These are phyloP conservation scores for Halcyon chelicuti DNA, from an alignment of 2,797 vertebrate species.

Conservation along the genomic window DNA sequence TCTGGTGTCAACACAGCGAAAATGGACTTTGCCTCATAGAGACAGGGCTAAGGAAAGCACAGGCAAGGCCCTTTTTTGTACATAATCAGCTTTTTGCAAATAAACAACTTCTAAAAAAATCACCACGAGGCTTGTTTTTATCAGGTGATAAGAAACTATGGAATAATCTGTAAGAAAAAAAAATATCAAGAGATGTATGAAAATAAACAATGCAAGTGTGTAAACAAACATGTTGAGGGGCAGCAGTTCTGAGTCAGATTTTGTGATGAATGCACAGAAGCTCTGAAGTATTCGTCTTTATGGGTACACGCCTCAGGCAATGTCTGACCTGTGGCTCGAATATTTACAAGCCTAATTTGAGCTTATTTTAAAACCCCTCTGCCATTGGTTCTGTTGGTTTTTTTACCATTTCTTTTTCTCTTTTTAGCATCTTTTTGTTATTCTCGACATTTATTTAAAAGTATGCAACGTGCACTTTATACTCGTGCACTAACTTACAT, in stretches of 20 bases:
- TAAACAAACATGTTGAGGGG: fast-evolving
- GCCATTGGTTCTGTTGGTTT: neutral
- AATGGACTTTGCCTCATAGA: neutral
- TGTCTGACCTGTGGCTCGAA: neutral
- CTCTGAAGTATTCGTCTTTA: neutral
- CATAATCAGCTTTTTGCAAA: neutral
- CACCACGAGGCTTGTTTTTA: slow-evolving; percentile 17
- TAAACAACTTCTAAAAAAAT: neutral
- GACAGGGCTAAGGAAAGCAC: neutral
- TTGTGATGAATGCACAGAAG: neutral
- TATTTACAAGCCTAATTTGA: neutral
- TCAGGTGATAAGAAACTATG: neutral
- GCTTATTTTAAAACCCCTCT: neutral
- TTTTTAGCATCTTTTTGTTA: neutral
- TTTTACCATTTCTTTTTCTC: neutral
- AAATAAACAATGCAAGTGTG: neutral
- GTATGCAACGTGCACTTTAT: neutral
- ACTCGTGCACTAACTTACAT: neutral
- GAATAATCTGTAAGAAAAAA: neutral
- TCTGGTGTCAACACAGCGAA: neutral
- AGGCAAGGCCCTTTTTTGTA: neutral
- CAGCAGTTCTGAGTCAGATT: neutral
- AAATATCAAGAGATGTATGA: neutral
- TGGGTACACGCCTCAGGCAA: neutral
- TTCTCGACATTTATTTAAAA: neutral